Evolutionary conservation across 1,140 invertebrate genomes (phyloP), one percentile per base, ranked within the genome.

Genomic region (Drosophila murphyi): DNA sequence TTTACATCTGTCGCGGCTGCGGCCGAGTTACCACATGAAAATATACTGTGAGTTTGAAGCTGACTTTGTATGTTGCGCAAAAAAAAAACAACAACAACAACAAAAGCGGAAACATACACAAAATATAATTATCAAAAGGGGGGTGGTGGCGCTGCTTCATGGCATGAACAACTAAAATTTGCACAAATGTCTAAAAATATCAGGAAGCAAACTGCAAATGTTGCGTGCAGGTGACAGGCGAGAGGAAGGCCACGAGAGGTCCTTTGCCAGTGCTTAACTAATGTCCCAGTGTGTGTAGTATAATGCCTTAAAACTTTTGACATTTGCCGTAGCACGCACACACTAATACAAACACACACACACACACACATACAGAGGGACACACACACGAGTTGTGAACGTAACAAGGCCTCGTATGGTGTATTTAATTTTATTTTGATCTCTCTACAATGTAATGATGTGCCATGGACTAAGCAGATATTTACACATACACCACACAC

Each of bases 151-250:
- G 3, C 10, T 8, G 10, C 39, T 50, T 47, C 28, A 29, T 43
- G 63, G 39, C 54, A 45, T 51, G 12, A 32, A 55, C 54, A 67
- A 62, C 50, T 50, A 32, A 34, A 34, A 59, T 56, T 60, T 60
- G 63, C 56, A 73, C 63, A 75, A 57, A 57, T 43, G 41, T 70
- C 67, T 70, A 76, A 71, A 71, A 71, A 76, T 64, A 76, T 60
- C 43, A 57, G 20, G 32, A 56, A 57, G 20, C 48, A 37, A 71
- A 63, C 50, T 35, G 59, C n/a, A 37, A 55, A 63, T 35, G 52
- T 62, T 70, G 72, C 59, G 67, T 63, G 72, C 32, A 20, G 41
- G n/a, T 57, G 72, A 75, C 65, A 74, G 71, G 41, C 50, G 12
- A 45, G 37, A 41, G 50, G 48, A 45, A 35, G 64, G 48, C 55